Base-by-base conservation (phyloP, 2,113 vertebrate genomes). In the Tapirus terrestris region DNA sequence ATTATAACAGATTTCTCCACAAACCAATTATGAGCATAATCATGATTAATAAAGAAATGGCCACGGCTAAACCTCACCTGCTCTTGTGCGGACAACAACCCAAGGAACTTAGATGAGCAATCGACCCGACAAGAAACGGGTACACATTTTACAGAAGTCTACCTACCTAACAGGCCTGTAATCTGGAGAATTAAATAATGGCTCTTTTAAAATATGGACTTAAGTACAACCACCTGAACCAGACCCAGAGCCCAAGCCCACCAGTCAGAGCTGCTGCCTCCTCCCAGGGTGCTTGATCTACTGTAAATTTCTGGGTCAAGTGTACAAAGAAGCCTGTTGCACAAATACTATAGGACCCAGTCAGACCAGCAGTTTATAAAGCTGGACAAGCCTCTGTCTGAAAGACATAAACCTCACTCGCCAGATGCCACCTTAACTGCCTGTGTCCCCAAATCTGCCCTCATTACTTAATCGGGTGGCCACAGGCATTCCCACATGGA, bases 1-100 rank as follows among this genome's bases (percentile, higher is more conserved):
- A 88, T 61, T 92, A 25, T 67, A 88, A 63, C 65, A 88, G 76
- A 73, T 48, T 95, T 92, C 84, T 67, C 90, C 33, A 60, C 0
- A 33, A 75, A 58, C 48, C 48, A 51, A 79, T 88, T 82, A 67
- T 56, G 48, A 82, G 16, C 76, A 75, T 33, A 82, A 48, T 43
- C 3, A 3, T 23, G 7, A 89, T 51, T 73, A 90, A 72, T 60
- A 63, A 65, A 36, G 53, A 89, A 96, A 75, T n/a, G 75, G 61
- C 25, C 33, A 36, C 6, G 9, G 17, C 31, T 61, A 53, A 86
- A 48, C 60, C 67, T 21, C 51, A 85, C 18, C 20, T 67, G 20
- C 9, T 73, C 56, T 39, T 70, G 29, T 53, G 23, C 45, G 43
- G 63, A 92, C 25, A 86, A 29, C 39, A 76, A 61, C 18, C 56